phyloP scores from a whole-genome alignment of 1,140 invertebrate species.

The Aphis craccivora region DNA sequence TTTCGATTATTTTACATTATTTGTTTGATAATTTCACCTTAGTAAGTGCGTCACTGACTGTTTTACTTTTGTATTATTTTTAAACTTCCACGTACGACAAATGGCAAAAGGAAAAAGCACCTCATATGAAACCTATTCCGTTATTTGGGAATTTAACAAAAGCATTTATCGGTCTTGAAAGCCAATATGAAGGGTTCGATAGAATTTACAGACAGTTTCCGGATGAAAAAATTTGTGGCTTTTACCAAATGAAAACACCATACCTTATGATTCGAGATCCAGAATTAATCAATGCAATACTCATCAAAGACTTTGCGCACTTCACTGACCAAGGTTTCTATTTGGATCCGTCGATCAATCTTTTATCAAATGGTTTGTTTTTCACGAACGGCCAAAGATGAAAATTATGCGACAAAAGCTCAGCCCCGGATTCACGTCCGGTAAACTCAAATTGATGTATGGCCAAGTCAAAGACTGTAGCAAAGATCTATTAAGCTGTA shows the following conservation, averaged over 20 bases:
- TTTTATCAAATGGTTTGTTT: slow-evolving; percentile 68
- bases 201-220: slow-evolving; percentile 56
- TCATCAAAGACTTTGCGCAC: slow-evolving; percentile 67
- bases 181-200: background rate
- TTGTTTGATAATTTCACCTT: too few relatives aligned
- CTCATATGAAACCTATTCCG: slow-evolving; percentile 61
- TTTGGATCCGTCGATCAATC: slow-evolving; percentile 66
- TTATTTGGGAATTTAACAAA: slow-evolving; percentile 63
- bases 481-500: slow-evolving; percentile 63
- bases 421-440: slow-evolving; percentile 69
- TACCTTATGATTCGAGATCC: slow-evolving; percentile 66
- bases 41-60: too few relatives aligned
- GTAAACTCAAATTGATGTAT: slow-evolving; percentile 69
- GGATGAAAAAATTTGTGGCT: slow-evolving; percentile 64
- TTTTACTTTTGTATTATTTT: background rate
- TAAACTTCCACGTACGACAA: slow-evolving; percentile 61
- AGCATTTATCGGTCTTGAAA: background rate
- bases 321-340: slow-evolving; percentile 65
- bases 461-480: slow-evolving; percentile 64
- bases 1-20: too few relatives aligned
- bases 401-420: slow-evolving; percentile 66
- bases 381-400: slow-evolving; percentile 66
- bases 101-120: slow-evolving; percentile 65
- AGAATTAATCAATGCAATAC: slow-evolving; percentile 66
- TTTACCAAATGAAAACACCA: slow-evolving; percentile 66